Evolutionary conservation across 1,140 invertebrate species (phyloP).

Genomic region (Drosophila micromelanica): DNA sequence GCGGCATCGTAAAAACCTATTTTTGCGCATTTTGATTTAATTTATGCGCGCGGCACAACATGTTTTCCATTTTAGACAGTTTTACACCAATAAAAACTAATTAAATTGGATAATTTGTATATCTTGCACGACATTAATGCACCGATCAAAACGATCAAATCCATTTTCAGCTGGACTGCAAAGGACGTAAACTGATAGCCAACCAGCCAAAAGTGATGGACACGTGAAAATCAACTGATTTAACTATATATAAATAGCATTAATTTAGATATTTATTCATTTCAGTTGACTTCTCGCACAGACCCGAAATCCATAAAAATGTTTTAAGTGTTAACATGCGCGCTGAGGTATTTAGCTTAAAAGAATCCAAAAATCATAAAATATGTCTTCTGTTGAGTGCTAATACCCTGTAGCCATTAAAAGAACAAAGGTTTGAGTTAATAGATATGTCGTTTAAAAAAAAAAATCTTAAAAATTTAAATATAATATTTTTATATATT

Average conservation of each 20-base stretch:
- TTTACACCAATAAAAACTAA: constrained; percentile 76
- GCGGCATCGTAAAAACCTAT: constrained; percentile 75
- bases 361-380: constrained; percentile 24
- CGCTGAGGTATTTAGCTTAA: constrained; percentile 18
- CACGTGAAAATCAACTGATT: constrained; percentile 42
- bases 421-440: no score
- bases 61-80: constrained; percentile 67
- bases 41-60: constrained; percentile 76
- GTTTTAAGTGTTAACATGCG: constrained; percentile 75
- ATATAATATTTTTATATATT: no score
- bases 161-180: constrained; percentile 37
- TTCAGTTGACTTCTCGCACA: constrained; percentile 18
- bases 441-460: no score
- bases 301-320: constrained; percentile 43
- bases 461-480: no score
- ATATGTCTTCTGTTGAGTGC: constrained; percentile 17
- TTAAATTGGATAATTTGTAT: constrained; percentile 63
- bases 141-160: constrained; percentile 5
- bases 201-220: constrained; percentile 14
- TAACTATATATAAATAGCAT: constrained; percentile 20
- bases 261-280: constrained; percentile 24
- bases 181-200: constrained; percentile 26
- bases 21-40: constrained; percentile 66
- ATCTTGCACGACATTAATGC: constrained; percentile 66
- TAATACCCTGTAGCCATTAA: background rate